phyloP scores from a whole-genome alignment of 2,113 vertebrate genomes.

The Apeltes quadracus region DNA sequence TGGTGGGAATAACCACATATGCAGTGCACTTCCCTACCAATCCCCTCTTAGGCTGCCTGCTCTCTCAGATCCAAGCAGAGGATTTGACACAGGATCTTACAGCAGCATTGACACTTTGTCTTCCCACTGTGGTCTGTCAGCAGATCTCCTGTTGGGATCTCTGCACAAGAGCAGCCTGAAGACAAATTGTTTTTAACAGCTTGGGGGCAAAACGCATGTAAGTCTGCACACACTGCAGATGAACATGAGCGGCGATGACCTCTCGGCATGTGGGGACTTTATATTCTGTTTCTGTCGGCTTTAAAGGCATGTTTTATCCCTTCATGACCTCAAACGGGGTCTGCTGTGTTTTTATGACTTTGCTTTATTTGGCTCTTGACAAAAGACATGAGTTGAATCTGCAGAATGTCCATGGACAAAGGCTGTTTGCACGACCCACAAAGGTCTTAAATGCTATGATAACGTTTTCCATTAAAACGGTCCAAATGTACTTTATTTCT shows the following conservation, averaged over 20 bases:
- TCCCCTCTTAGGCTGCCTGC: conserved; percentile 50
- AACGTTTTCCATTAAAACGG: conserved; percentile 4
- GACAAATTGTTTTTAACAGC: conserved; percentile 39
- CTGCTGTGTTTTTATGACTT: not conserved
- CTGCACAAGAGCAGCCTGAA: conserved; percentile 34
- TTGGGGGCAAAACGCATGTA: not conserved
- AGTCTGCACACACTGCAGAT: conserved; percentile 13
- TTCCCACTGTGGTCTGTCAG: conserved; percentile 66
- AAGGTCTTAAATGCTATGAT: conserved; percentile 1
- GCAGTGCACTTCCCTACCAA: conserved; percentile 57
- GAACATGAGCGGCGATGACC: conserved; percentile 1
- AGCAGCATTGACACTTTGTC: conserved; percentile 63
- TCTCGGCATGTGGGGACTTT: conserved; percentile 6
- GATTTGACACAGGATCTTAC: conserved; percentile 69
- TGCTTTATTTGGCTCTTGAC: not conserved
- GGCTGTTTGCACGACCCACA: not conserved
- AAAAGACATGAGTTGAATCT: conserved; percentile 7
- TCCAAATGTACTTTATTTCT: not conserved
- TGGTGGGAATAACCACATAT: conserved; percentile 72
- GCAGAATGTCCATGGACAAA: not conserved
- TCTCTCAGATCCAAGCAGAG: conserved; percentile 55
- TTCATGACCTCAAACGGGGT: not conserved
- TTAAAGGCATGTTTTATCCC: not conserved
- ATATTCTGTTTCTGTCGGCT: not conserved
- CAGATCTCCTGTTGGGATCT: conserved; percentile 60